Evolutionary conservation across 2,888 invertebrate species (phyloP), one percentile per base, ranked within the genome.

Genomic region (Rhagium mordax): DNA sequence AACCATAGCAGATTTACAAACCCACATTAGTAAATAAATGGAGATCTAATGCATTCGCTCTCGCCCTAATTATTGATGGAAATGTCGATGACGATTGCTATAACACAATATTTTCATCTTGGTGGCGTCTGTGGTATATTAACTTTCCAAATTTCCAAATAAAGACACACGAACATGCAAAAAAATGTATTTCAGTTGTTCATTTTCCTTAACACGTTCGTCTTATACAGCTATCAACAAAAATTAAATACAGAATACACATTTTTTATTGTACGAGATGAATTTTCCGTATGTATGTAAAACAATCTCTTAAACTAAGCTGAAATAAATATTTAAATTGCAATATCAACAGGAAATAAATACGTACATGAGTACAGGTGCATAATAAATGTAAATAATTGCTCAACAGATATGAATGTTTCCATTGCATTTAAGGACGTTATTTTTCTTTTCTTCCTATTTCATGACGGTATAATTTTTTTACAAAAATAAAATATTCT

Each of bases 241-340:
- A 64, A 64, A 64, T 49, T 64, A 64, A 64, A 64, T 64, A 51
- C 8, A 18, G 13, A 16, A 6, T 59, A 59, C 33, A 33, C n/a
- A n/a, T n/a, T n/a, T 59, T 0, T 20, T 24, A 55, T 21, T 21
- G 18, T 51, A 6, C 13, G 10, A 51, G 20, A 53, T 49, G 24
- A 55, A 13, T 55, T 24, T 55, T 24, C 15, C 21, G 21, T 33
- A 33, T 33, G 24, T 24, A 24, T n/a, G n/a, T 41, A 41, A 41
- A 41, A 41, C 13, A n/a, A 41, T 41, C n/a, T 41, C 10, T n/a
- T 1, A 33, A 33, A 33, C 4, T 33, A 41, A 41, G 4, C 24
- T 55, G 55, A 24, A 55, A 24, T 55, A 55, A 41, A 41, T 41
- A 41, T 3, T 41, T 41, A 33, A 8, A n/a, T 41, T 41, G 41